These are phyloP conservation scores for Neofelis nebulosa DNA, from an alignment of 2,113 vertebrate genomes.

Conservation along the genomic window DNA sequence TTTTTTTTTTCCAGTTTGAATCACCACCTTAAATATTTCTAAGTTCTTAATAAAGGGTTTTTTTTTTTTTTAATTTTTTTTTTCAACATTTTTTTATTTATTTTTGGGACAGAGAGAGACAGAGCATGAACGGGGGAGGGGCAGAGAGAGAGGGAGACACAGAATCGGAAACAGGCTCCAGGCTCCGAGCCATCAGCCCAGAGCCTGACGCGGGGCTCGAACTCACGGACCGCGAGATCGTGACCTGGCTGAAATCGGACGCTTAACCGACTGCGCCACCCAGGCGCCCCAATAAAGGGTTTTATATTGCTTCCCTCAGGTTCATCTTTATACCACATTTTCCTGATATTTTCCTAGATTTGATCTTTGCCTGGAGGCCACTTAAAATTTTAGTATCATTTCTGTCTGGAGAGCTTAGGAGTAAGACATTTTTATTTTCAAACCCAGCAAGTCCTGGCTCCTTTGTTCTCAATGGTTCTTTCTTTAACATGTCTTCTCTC, in stretches of 20 bases:
- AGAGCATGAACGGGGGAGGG: no score
- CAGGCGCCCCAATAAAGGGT: neutral
- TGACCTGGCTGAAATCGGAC: no score
- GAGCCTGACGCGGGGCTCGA: no score
- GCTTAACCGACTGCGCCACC: no score
- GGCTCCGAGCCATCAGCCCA: no score
- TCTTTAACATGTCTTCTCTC: neutral
- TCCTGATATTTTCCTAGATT: neutral
- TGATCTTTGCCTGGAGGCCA: constrained; percentile 50
- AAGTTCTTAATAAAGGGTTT: constrained; percentile 24
- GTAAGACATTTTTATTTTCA: constrained; percentile 50
- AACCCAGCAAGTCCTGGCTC: neutral
- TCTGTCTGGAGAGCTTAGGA: neutral
- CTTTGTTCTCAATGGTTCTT: neutral
- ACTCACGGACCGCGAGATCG: no score
- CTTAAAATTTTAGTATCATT: constrained; percentile 45
- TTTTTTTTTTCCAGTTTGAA: neutral
- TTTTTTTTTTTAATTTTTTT: no score
- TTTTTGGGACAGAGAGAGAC: no score
- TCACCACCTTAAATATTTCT: neutral
- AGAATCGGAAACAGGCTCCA: no score
- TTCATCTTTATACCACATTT: neutral
- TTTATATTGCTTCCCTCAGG: neutral
- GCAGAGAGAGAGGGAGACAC: no score
- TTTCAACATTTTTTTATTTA: no score